Evolutionary conservation across 2,113 vertebrate genomes (phyloP).

Genomic region (Proterorhinus semilunaris): DNA sequence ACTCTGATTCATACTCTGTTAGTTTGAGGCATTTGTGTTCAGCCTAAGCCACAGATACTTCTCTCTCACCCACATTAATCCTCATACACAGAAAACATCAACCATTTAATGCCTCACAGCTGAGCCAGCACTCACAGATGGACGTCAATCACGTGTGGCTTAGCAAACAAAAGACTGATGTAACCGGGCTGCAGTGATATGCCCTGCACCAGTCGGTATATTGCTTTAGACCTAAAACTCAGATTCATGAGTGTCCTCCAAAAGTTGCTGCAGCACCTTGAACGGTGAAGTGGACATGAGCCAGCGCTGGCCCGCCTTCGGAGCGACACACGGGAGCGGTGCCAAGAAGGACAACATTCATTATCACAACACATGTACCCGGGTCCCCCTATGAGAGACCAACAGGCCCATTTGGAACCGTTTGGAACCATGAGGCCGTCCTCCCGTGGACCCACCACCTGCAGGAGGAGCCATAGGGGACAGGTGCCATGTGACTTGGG

Average conservation of each 20-base stretch:
- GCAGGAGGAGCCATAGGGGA: too few relatives aligned
- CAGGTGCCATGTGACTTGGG: too few relatives aligned
- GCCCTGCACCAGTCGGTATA: not conserved
- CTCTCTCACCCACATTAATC: slow-evolving; percentile 40
- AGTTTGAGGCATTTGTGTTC: not conserved
- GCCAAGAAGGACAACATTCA: slow-evolving; percentile 41
- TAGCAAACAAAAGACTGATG: slow-evolving; percentile 22
- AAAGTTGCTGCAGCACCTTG: slow-evolving; percentile 57
- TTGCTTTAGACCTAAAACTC: slow-evolving; percentile 6
- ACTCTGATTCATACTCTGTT: slow-evolving; percentile 24
- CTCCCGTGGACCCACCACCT: too few relatives aligned
- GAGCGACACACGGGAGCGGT: slow-evolving; percentile 12
- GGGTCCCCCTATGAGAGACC: too few relatives aligned
- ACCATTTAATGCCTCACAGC: slow-evolving; percentile 40
- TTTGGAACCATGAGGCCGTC: too few relatives aligned
- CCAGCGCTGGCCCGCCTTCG: slow-evolving; percentile 45
- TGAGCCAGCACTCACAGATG: slow-evolving; percentile 38
- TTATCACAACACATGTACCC: not conserved
- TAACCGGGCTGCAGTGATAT: not conserved
- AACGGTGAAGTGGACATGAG: slow-evolving; percentile 28
- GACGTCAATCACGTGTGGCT: slow-evolving; percentile 52
- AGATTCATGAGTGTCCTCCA: slow-evolving; percentile 43
- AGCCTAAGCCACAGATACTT: slow-evolving; percentile 20
- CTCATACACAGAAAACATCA: slow-evolving; percentile 3
- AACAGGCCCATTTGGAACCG: too few relatives aligned